These are phyloP conservation scores for Pterostichus niger DNA, from an alignment of 2,888 invertebrate genomes.

Conservation along the genomic window DNA sequence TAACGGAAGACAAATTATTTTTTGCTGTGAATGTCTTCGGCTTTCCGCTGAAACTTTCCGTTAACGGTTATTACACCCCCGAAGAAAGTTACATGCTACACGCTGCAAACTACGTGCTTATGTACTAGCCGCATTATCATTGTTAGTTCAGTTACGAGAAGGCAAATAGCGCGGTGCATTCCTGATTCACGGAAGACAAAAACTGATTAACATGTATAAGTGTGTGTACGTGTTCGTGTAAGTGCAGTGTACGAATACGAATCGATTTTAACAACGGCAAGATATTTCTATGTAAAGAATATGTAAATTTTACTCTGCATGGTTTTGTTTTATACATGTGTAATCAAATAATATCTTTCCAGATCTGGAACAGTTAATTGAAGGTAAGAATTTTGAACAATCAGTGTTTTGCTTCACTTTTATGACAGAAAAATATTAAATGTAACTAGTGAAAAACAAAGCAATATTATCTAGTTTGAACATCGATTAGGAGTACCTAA, in stretches of 20 bases:
- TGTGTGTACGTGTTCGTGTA: neutral
- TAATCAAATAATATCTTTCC: no score
- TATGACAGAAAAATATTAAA: no score
- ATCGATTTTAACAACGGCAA: no score
- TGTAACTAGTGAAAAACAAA: no score
- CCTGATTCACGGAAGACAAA: conserved; percentile 26
- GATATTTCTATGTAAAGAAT: no score
- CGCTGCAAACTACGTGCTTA: conserved; percentile 53
- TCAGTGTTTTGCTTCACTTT: no score
- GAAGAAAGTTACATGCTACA: conserved; percentile 48
- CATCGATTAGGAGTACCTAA: no score
- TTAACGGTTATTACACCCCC: conserved; percentile 43
- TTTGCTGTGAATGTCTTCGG: conserved; percentile 48
- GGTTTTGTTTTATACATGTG: no score
- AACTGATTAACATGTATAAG: conserved; percentile 42
- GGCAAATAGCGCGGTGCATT: conserved; percentile 35
- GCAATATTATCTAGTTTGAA: no score
- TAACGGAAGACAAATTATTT: conserved; percentile 54
- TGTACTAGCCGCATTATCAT: conserved; percentile 56
- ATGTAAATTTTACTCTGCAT: no score
- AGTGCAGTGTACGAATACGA: neutral
- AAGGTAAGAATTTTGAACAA: no score
- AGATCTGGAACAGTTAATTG: no score
- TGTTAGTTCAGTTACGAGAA: conserved; percentile 40
- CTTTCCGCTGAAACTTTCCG: conserved; percentile 36